These are phyloP conservation scores for Penaeus indicus DNA, from an alignment of 1,140 invertebrate species.

Conservation along the genomic window DNA sequence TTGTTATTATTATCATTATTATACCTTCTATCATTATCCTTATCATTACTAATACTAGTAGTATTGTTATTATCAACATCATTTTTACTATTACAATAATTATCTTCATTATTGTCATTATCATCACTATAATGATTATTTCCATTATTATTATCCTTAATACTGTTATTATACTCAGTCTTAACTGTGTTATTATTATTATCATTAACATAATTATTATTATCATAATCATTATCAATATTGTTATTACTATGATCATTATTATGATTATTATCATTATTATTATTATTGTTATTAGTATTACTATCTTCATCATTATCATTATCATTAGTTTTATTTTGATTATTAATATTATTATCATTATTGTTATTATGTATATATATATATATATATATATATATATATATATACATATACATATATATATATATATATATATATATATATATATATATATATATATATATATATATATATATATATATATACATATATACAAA, in stretches of 20 bases:
- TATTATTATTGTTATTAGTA: not conserved
- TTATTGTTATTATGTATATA: not conserved
- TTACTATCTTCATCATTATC: not conserved
- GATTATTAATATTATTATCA: too few species aligned
- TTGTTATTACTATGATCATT: not conserved
- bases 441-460: not conserved
- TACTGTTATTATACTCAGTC: too few species aligned
- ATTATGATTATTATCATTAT: not conserved
- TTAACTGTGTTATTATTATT: too few species aligned
- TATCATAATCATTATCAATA: not conserved
- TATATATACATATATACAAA: not conserved
- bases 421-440: not conserved
- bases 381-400: constrained; percentile 6
- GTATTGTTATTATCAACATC: too few species aligned
- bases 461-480: constrained; percentile 12
- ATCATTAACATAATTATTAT: not conserved
- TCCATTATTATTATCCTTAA: too few species aligned
- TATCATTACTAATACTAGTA: too few species aligned
- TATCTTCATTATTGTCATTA: too few species aligned
- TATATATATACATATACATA: not conserved
- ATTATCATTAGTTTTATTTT: not conserved
- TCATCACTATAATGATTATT: too few species aligned
- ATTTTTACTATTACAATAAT: too few species aligned
- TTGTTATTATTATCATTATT: too few species aligned
- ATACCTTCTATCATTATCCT: too few species aligned